Conservation (phyloP, 2,888 invertebrate species). For the Mimachlamys varia region DNA sequence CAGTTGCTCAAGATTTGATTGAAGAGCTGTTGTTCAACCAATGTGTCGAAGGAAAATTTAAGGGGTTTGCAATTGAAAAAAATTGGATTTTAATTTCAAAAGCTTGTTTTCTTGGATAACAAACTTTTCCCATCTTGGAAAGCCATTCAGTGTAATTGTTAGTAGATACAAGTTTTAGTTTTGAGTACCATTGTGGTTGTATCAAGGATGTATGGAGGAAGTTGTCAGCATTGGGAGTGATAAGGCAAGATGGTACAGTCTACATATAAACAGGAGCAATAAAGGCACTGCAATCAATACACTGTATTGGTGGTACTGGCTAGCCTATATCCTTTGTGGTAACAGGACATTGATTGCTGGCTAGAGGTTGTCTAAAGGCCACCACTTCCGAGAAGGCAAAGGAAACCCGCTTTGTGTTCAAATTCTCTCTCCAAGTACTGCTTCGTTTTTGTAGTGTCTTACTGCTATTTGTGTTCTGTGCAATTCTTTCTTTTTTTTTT, state of each 20-base stretch:
- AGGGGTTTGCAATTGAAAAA: too few relatives aligned
- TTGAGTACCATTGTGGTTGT: background rate
- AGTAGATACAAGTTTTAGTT: too few relatives aligned
- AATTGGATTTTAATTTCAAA: too few relatives aligned
- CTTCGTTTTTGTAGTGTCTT: background rate
- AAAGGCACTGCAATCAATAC: slow-evolving; percentile 3
- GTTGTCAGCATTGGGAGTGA: background rate
- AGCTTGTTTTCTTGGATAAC: too few relatives aligned
- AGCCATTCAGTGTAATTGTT: too few relatives aligned
- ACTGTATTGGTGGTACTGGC: background rate
- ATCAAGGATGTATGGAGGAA: background rate
- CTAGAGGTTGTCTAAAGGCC: slow-evolving; percentile 23
- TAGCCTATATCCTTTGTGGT: slow-evolving; percentile 24
- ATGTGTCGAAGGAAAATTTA: too few relatives aligned
- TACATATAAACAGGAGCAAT: background rate
- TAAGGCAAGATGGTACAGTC: background rate
- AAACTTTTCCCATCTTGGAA: too few relatives aligned
- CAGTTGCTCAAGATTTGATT: too few relatives aligned
- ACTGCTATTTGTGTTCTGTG: background rate
- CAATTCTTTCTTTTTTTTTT: background rate
- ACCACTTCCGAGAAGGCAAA: slow-evolving; percentile 24
- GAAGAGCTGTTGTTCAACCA: too few relatives aligned
- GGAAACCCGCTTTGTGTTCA: background rate
- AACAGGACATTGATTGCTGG: slow-evolving; percentile 23
- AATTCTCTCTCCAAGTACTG: background rate